A percentile compares a stretch with the other conserved stretches of the same genome.
Conservation (phyloP, 2,113 vertebrate species). For the Sarotherodon lohbergeri region DNA sequence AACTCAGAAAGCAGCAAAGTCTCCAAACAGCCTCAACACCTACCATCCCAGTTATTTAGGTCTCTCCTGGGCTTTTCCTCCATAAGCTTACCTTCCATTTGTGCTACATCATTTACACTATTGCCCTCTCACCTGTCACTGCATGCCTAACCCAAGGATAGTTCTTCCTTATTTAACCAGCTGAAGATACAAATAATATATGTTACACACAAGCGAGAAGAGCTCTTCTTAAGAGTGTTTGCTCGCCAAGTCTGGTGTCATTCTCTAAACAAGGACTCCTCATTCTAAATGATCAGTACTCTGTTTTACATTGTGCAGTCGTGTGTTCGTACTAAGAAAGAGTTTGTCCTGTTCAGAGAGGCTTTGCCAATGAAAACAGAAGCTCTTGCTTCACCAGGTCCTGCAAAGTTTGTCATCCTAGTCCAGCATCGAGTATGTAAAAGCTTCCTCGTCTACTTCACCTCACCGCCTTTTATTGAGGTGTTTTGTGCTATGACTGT, state of each 20-base stretch:
- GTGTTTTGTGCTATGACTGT: background rate
- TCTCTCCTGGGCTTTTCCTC: slow-evolving; percentile 32
- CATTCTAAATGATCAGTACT: background rate
- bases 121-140: slow-evolving; percentile 31
- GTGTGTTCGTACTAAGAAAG: background rate
- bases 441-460: background rate
- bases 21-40: slow-evolving; percentile 50
- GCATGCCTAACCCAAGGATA: background rate
- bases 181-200: slow-evolving; percentile 12
- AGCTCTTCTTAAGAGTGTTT: background rate
- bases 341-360: slow-evolving; percentile 35
- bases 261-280: slow-evolving; percentile 8
- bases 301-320: background rate
- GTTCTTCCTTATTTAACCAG: background rate
- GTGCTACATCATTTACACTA: slow-evolving; percentile 42
- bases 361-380: slow-evolving; percentile 57
- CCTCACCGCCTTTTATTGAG: background rate
- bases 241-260: background rate
- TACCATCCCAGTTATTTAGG: slow-evolving; percentile 45
- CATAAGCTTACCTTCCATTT: slow-evolving; percentile 49
- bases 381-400: slow-evolving; percentile 35
- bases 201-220: background rate
- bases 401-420: slow-evolving; percentile 38
- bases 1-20: slow-evolving; percentile 52
- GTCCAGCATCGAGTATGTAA: slow-evolving; percentile 21